Evolutionary conservation across 2,888 invertebrate genomes (phyloP), one percentile per base, ranked within the genome.

Genomic region (Pomacea canaliculata): DNA sequence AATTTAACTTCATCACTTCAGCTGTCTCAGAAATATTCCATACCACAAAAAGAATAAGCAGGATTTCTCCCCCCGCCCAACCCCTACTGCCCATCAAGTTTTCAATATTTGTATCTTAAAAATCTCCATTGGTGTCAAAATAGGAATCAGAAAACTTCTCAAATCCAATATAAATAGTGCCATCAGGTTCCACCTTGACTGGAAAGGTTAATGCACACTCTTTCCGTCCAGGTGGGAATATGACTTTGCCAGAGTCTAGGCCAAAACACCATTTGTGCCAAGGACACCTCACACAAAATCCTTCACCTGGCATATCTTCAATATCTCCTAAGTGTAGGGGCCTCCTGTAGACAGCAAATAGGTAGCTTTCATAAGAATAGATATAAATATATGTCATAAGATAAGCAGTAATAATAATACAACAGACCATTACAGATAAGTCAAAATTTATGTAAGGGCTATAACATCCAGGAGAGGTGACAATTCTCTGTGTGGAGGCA

Each of bases 231-330:
- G 78, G 78, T 0, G 89, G 89, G 37, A 76, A 78, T 66, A 80
- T 76, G 10, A 85, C 81, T 23, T 83, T 63, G 12, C 89, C 89
- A 19, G 80, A 83, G 12, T 83, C 70, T 23, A 89, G 81, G 78
- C 85, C 84, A 79, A 89, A 84, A 59, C 81, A 82, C 89, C 89
- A 89, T 71, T 87, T 86, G 78, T 89, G 89, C 89, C 89, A 89
- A 1, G 89, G 89, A 80, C 89, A 89, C 16, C 83, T 80, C 0
- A 89, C 85, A 82, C 88, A 87, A 49, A 88, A 70, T 7, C 80
- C 73, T n/a, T 81, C 78, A 56, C 84, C 84, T 18, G 85, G 84
- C 3, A 88, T 78, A 56, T 86, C 88, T 78, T 89, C 89, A 23
- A 89, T 88, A 76, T 89, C 89, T 7, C 89, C 89, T 23, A 89